A percentile compares a stretch with the other conserved stretches of the same genome.
Evolutionary conservation across 2,113 vertebrate genomes (phyloP).

Genomic region (Hypocryptadius cinnamomeus): DNA sequence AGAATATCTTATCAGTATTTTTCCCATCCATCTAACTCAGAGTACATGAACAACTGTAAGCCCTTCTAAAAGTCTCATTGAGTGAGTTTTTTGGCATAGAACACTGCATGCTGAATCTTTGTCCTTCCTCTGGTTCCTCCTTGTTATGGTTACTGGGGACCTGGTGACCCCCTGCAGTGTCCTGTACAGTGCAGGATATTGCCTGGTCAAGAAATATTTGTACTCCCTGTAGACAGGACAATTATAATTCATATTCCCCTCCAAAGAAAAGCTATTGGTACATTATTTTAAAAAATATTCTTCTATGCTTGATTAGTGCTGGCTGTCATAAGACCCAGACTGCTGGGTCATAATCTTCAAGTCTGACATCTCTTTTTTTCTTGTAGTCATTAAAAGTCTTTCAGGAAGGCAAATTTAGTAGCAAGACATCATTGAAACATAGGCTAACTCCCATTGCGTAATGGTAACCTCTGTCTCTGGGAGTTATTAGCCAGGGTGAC

Average conservation of each 20-base stretch:
- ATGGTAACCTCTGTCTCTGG: neutral
- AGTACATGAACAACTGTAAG: neutral
- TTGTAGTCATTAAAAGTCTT: neutral
- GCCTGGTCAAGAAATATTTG: neutral
- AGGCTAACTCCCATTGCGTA: slow-evolving; percentile 11
- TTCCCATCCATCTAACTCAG: neutral
- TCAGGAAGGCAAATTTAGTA: slow-evolving; percentile 32
- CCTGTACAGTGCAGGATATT: neutral
- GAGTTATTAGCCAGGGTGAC: neutral
- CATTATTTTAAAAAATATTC: neutral
- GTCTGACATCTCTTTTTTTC: neutral
- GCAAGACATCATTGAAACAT: slow-evolving; percentile 7
- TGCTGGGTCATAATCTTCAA: neutral
- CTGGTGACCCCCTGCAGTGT: neutral
- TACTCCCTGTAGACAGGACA: neutral
- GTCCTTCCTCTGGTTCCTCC: neutral
- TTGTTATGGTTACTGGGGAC: neutral
- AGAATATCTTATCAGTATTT: neutral
- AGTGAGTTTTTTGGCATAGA: accelerated
- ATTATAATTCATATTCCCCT: neutral
- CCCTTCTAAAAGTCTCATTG: neutral
- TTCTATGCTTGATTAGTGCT: neutral
- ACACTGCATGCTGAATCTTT: neutral
- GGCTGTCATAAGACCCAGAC: neutral
- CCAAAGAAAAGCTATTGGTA: neutral